Evolutionary conservation across 2,113 vertebrate species (phyloP).

Genomic region (Corydoras sp.): DNA sequence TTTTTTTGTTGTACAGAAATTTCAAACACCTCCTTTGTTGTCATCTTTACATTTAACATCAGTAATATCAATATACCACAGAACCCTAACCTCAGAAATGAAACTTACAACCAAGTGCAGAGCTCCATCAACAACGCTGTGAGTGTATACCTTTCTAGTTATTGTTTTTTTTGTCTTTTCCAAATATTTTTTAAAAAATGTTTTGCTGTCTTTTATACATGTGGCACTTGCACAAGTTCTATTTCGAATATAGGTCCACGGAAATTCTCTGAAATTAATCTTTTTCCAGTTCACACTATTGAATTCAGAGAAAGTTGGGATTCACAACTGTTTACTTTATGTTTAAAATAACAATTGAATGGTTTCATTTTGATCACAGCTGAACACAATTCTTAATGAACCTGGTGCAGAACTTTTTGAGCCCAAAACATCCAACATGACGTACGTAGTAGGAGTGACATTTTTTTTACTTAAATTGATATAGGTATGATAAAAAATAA

Average conservation of each 20-base stretch:
- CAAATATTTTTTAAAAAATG: no score
- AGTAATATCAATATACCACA: constrained; percentile 7
- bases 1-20: constrained; percentile 7
- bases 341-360: no score
- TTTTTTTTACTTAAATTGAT: not conserved
- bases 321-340: no score
- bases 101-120: constrained; percentile 4
- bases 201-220: no score
- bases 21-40: constrained; percentile 15
- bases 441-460: not conserved
- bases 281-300: no score
- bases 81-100: not conserved
- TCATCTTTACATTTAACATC: not conserved
- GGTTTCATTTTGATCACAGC: not conserved
- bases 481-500: no score
- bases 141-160: not conserved
- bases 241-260: no score
- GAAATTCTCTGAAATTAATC: no score
- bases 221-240: no score
- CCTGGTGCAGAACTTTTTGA: not conserved
- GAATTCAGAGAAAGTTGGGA: no score
- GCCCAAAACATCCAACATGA: not conserved
- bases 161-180: not conserved
- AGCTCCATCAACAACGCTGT: constrained; percentile 5
- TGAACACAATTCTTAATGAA: not conserved